Base-by-base conservation (phyloP, 2,888 invertebrate genomes). In the Drosophila formosana region DNA sequence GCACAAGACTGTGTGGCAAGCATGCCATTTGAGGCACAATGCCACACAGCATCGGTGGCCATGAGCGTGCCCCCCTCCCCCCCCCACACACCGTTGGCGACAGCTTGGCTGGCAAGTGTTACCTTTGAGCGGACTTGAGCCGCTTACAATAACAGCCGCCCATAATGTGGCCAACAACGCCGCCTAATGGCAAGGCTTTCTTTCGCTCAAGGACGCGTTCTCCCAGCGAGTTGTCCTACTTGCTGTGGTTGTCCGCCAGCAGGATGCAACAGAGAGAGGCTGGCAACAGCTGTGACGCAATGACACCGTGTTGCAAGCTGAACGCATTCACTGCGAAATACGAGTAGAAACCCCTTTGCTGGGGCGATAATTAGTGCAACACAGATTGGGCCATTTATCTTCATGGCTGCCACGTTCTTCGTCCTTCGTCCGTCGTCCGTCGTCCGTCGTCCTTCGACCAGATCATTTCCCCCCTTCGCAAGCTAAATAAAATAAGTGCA, bases 11-110 rank as follows among this genome's bases (percentile, higher is more conserved):
- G 49, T 37, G 49, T 26, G 56, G 34, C 56, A 34, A 49, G 43
- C 66, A 28, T 50, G 49, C 68, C 75, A 66, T 71, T 60, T 72
- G 62, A 72, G 56, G 72, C 55, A 72, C 76, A 75, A 71, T 75
- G 41, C 34, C 52, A 46, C 45, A 30, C 7, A 13, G 28, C 39
- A 23, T 28, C 13, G 25, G 45, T 37, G 57, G 32, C 53, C 58
- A 32, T 66, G 71, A 28, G 49, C 41, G 6, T 70, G 71, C 30
- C 49, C n/a, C n/a, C n/a, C n/a, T n/a, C n/a, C n/a, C n/a, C n/a
- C n/a, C n/a, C n/a, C n/a, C n/a, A n/a, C n/a, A n/a, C n/a, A n/a
- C n/a, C n/a, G n/a, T n/a, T n/a, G 39, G 45, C 43, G 23, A 60
- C 39, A 61, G 32, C 18, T n/a, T 45, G 7, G 46, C 28, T 49